Evolutionary conservation across 2,888 invertebrate species (phyloP), one percentile per base, ranked within the genome.

Genomic region (Callinectes sapidus): DNA sequence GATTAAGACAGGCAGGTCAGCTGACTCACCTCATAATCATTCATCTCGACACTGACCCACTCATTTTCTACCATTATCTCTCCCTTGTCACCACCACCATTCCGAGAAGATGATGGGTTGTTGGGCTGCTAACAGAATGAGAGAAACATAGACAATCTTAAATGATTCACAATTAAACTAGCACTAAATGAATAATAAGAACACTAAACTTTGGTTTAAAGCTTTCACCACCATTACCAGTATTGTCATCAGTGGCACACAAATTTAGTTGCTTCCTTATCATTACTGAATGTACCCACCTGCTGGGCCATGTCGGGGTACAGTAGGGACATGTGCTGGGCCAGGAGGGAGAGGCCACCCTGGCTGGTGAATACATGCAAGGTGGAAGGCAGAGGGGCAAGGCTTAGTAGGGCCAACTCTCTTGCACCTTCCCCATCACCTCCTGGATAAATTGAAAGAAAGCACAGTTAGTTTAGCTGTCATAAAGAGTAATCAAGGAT

Each of bases 301-400:
- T 93, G 93, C 18, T 93, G 93, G 28, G 92, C 91, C 92, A 96
- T 96, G 94, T 98, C 98, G 8, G 98, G 98, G 96, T 98, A 98
- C 32, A 98, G 97, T 0, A 98, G 97, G 0, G 98, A 98, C 95
- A 99, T 96, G 95, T 98, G 97, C 95, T 98, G 97, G 0, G 99
- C 98, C 94, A 99, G 96, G 93, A 98, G 96, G 23, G 98, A 98
- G 92, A 99, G 96, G 1, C 99, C 99, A 92, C 98, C 98, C 95
- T 97, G 97, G 94, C 97, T 97, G 90, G 98, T 98, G 96, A 99
- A 99, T 95, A 98, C 97, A 95, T 98, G 98, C 95, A 98, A 96
- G 91, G 98, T 97, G 18, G 96, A 96, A 1, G 96, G 96, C 88
- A 96, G 95, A 2, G 95, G 95, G 14, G 95, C 94, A 1, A 95